Conservation (phyloP, 2,888 invertebrate genomes). For the Habroteleia sp. region DNA sequence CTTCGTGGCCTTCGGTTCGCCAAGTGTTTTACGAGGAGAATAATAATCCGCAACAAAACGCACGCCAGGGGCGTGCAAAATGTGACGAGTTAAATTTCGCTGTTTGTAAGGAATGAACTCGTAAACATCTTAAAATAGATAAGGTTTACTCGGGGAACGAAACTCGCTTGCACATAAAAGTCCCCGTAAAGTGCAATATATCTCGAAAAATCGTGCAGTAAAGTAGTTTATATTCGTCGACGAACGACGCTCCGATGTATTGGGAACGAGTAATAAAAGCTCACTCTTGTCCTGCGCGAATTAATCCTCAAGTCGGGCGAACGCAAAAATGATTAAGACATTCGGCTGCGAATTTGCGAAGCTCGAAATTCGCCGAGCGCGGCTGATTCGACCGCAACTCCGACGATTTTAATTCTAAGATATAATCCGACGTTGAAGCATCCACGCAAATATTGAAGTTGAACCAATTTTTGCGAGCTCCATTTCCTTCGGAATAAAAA, state of each 20-base stretch:
- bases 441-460: conserved; percentile 16
- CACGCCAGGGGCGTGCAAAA: too few relatives aligned
- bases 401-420: neutral
- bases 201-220: conserved; percentile 32
- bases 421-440: conserved; percentile 12
- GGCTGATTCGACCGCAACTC: neutral
- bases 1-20: neutral
- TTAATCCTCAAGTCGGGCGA: neutral
- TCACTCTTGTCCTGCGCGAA: neutral
- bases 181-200: conserved; percentile 34
- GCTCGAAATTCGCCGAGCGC: neutral
- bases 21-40: conserved; percentile 30
- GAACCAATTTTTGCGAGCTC: conserved; percentile 4
- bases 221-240: conserved; percentile 16
- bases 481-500: conserved; percentile 6
- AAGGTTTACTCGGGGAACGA: conserved; percentile 5
- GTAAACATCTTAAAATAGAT: conserved; percentile 48
- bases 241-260: conserved; percentile 13
- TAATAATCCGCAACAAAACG: conserved; percentile 23
- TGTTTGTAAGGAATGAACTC: conserved; percentile 11
- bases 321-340: conserved; percentile 18
- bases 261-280: conserved; percentile 11
- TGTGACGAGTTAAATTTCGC: conserved; percentile 15
- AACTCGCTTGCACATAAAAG: conserved; percentile 19
- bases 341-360: neutral